Conservation (phyloP, 2,113 vertebrate genomes). For the Halichoerus grypus region DNA sequence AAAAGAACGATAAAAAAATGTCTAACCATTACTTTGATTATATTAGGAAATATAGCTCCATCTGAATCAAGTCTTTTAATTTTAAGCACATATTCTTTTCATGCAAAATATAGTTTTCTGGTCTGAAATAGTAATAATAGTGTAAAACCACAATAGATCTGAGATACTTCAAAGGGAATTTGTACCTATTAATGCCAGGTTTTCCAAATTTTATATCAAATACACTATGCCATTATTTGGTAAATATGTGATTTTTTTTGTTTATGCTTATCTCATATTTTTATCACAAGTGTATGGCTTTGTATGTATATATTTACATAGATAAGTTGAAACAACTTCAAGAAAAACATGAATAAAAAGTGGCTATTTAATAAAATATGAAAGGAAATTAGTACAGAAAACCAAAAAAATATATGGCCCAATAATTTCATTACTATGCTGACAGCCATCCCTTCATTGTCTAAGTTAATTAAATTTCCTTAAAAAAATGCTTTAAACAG, state of each 20-base stretch:
- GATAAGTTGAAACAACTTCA: neutral
- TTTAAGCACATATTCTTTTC: neutral
- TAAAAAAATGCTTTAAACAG: neutral
- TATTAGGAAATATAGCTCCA: neutral
- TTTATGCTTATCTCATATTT: neutral
- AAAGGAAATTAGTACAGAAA: neutral
- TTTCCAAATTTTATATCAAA: conserved; percentile 4
- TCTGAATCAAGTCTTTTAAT: neutral
- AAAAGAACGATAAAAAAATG: neutral
- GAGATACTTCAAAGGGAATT: neutral
- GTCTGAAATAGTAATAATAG: neutral
- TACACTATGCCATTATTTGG: neutral
- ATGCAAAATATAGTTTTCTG: neutral
- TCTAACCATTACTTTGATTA: neutral
- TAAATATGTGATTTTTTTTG: neutral
- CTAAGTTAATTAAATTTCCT: neutral
- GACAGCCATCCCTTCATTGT: neutral
- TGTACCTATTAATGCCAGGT: neutral
- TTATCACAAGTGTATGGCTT: neutral
- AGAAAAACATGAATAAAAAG: neutral
- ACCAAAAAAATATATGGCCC: neutral
- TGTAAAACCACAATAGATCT: neutral
- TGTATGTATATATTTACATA: neutral
- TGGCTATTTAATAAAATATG: neutral
- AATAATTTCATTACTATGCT: neutral